These are phyloP conservation scores for Molossus molossus DNA, from an alignment of 2,797 vertebrate species.

Conservation along the genomic window DNA sequence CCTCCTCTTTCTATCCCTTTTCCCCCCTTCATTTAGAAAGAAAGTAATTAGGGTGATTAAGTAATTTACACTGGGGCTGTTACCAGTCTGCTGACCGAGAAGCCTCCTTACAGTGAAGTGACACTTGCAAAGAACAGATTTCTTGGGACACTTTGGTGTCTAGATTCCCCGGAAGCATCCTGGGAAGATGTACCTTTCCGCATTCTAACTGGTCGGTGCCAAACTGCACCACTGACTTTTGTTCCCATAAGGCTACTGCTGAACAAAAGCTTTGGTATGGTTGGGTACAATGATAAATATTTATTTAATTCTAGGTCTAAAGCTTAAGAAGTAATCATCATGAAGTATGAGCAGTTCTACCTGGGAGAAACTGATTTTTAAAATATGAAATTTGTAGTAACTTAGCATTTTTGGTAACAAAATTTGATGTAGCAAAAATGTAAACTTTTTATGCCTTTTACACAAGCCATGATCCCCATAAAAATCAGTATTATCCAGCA, in stretches of 20 bases:
- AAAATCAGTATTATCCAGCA: conserved; percentile 74
- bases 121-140: background rate
- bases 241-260: background rate
- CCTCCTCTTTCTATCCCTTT: background rate
- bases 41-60: background rate
- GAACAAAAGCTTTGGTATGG: background rate
- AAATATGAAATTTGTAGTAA: background rate
- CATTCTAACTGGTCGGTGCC: rapidly evolving
- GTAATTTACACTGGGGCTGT: background rate
- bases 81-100: background rate
- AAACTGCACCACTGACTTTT: background rate
- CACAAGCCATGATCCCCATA: conserved; percentile 73
- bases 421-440: conserved; percentile 26
- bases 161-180: background rate
- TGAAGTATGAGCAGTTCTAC: background rate
- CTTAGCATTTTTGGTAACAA: background rate
- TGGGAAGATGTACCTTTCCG: background rate
- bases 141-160: background rate
- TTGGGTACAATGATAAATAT: background rate
- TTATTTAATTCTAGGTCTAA: conserved; percentile 46
- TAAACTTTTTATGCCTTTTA: conserved; percentile 69
- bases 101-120: background rate
- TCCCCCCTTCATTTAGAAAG: conserved; percentile 10
- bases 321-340: conserved; percentile 13
- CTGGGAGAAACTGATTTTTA: conserved; percentile 54